Conservation (phyloP, 2,888 invertebrate genomes). For the Catonia carolina region DNA sequence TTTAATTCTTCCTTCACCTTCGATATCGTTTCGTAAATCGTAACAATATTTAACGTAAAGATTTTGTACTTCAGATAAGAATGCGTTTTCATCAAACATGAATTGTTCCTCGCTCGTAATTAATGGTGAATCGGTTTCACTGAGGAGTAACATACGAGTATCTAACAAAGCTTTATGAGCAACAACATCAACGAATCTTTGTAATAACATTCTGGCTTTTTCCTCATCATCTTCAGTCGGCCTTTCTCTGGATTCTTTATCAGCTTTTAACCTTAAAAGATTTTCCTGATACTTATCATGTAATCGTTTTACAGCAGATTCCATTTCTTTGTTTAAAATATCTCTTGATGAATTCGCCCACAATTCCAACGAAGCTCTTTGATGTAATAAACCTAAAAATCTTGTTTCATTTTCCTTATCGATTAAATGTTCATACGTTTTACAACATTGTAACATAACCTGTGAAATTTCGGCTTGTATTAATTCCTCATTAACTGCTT, state of each 20-base stretch:
- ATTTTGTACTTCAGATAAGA: conserved; percentile 35
- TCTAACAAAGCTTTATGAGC: conserved; percentile 70
- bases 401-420: conserved; percentile 30
- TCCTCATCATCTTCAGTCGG: conserved; percentile 34
- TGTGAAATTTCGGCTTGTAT: conserved; percentile 72
- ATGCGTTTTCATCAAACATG: conserved; percentile 30
- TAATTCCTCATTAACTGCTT: conserved; percentile 65
- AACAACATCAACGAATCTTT: conserved; percentile 62
- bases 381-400: conserved; percentile 38
- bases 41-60: conserved; percentile 34
- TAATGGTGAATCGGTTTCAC: conserved; percentile 39
- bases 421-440: conserved; percentile 52
- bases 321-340: conserved; percentile 64
- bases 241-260: conserved; percentile 22
- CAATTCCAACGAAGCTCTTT: conserved; percentile 62
- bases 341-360: conserved; percentile 70
- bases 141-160: conserved; percentile 62
- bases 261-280: conserved; percentile 50
- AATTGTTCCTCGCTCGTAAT: conserved; percentile 18
- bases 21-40: conserved; percentile 30
- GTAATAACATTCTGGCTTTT: conserved; percentile 45
- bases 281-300: conserved; percentile 60
- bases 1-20: conserved; percentile 30
- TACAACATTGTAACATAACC: conserved; percentile 62
- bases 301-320: conserved; percentile 60